Evolutionary conservation across 1,140 invertebrate species (phyloP), one percentile per base, ranked within the genome.

Genomic region (Trichonephila clavipes): DNA sequence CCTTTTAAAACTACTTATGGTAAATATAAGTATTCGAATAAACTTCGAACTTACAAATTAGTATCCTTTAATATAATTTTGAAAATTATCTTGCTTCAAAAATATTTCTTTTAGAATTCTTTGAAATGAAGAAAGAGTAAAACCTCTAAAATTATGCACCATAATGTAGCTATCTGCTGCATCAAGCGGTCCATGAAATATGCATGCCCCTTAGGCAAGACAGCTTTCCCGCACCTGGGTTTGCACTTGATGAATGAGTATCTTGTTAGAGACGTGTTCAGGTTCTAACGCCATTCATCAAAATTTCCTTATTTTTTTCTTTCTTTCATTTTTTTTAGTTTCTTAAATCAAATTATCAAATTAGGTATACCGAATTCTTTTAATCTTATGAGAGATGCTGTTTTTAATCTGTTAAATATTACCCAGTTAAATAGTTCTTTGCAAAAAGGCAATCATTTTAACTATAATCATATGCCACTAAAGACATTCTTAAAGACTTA

Each of bases 191-290:
- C 69, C 69, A 34, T 34, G 69, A 77, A 77, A 77, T 77, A 77
- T 77, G 69, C 69, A 77, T 77, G 69, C 69, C 69, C 34, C 28
- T 77, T 77, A 34, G 28, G 69, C 14, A 28, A 77, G 69, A 77
- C 69, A 77, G 28, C 24, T 24, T 77, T 6, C 28, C 10, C 69
- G 28, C 69, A 77, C 69, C 69, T 77, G 69, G 69, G 28, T 24
- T 77, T 77, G 69, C 28, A 77, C 69, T 77, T 77, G 69, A 77
- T 77, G 69, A 77, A 77, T 34, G 69, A 28, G 69, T 34, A 77
- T 77, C 69, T 24, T 77, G 69, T 77, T 18, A 24, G 16, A 77
- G 69, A 77, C 69, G 69, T 77, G 24, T 77, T 77, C 69, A 5
- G 1, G 24, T 24, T n/a, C n/a, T 77, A 14, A 34, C 24, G 28